A percentile compares a stretch with the other conserved stretches of the same genome.
Conservation (phyloP, 2,888 invertebrate species). For the Seladonia tumulorum region DNA sequence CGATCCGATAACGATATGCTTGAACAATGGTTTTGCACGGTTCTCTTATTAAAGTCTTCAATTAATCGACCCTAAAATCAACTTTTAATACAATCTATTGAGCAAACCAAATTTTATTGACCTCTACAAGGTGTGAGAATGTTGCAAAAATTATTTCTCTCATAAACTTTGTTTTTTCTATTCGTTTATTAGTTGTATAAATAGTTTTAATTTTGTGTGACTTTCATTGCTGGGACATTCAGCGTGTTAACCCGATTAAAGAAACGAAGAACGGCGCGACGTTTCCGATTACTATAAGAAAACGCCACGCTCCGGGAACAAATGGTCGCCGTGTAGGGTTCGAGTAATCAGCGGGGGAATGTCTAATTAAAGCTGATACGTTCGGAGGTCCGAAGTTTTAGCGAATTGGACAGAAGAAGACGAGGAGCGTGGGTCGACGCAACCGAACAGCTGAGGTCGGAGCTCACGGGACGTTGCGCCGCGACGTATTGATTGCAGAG, state of each 20-base stretch:
- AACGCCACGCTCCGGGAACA: not conserved
- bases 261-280: not conserved
- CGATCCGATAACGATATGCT: too few relatives aligned
- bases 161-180: too few relatives aligned
- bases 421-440: slow-evolving; percentile 21
- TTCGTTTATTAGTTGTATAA: too few relatives aligned
- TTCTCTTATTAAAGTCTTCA: too few relatives aligned
- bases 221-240: too few relatives aligned
- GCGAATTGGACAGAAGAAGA: not conserved
- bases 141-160: too few relatives aligned
- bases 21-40: too few relatives aligned
- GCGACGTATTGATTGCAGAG: slow-evolving; percentile 81
- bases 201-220: too few relatives aligned
- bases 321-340: not conserved
- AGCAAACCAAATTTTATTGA: too few relatives aligned
- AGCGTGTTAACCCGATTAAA: not conserved
- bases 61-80: too few relatives aligned
- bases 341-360: not conserved
- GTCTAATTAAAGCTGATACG: not conserved
- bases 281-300: not conserved
- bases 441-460: slow-evolving; percentile 75
- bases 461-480: slow-evolving; percentile 74
- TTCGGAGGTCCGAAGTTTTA: not conserved
- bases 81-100: too few relatives aligned
- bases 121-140: too few relatives aligned